Percentiles rank a stretch among this genome's conserved stretches.
Conservation (phyloP, 2,888 invertebrate species). For the Proisotoma minuta region DNA sequence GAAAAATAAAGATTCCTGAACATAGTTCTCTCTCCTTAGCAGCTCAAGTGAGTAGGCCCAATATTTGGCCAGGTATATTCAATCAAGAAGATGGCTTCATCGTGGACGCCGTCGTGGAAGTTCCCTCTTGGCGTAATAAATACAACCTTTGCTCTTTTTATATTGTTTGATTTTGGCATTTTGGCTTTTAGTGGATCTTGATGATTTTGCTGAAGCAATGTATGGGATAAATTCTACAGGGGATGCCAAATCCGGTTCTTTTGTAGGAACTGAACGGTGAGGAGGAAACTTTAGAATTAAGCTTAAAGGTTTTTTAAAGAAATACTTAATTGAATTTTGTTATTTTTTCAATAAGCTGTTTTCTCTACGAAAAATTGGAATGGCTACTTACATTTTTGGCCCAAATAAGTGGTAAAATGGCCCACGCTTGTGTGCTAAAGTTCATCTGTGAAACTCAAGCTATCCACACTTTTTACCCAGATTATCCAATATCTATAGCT, state of each 20-base stretch:
- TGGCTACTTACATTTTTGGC: slow-evolving; percentile 9
- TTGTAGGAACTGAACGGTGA: slow-evolving; percentile 25
- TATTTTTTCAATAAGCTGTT: slow-evolving; percentile 19
- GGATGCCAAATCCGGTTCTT: background rate
- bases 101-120: slow-evolving; percentile 36
- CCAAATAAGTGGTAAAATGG: slow-evolving; percentile 13
- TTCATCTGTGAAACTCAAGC: slow-evolving; percentile 35
- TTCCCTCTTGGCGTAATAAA: slow-evolving; percentile 34
- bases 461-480: slow-evolving; percentile 22
- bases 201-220: slow-evolving; percentile 19
- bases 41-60: slow-evolving; percentile 34
- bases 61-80: slow-evolving; percentile 33
- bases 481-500: slow-evolving; percentile 21
- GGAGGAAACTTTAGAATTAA: background rate
- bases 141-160: background rate
- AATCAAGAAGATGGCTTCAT: slow-evolving; percentile 35
- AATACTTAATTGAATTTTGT: background rate
- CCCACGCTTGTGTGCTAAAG: slow-evolving; percentile 32
- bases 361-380: slow-evolving; percentile 31
- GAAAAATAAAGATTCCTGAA: slow-evolving; percentile 28
- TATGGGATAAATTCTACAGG: slow-evolving; percentile 10
- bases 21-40: slow-evolving; percentile 25
- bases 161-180: background rate
- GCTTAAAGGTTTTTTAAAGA: background rate
- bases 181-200: slow-evolving; percentile 19